Evolutionary conservation across 2,113 vertebrate species (phyloP).

Genomic region (Phasianus colchicus): DNA sequence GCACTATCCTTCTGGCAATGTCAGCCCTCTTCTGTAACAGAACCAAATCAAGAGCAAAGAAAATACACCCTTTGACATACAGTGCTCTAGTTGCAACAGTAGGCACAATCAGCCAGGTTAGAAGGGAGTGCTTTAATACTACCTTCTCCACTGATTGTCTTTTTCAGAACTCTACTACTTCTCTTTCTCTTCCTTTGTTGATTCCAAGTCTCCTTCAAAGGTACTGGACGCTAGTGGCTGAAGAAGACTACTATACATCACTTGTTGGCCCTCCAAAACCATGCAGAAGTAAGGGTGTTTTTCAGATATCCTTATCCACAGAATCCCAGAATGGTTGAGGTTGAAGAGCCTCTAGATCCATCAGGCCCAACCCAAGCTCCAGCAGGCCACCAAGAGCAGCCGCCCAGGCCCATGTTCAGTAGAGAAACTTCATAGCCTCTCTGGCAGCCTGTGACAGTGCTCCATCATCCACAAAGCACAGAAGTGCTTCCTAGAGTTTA

Average conservation of each 20-base stretch:
- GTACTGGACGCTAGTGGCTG: background rate
- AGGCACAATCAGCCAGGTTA: background rate
- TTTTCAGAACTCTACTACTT: background rate
- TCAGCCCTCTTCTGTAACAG: background rate
- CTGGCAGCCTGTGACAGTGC: background rate
- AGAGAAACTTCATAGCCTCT: background rate
- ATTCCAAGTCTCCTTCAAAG: background rate
- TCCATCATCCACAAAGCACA: background rate
- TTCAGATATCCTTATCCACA: background rate
- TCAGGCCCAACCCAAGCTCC: background rate
- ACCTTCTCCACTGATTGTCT: background rate
- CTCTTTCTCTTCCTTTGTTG: background rate
- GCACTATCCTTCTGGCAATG: background rate
- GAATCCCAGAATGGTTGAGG: background rate
- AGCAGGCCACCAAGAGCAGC: background rate
- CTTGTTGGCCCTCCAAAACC: background rate
- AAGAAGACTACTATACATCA: background rate
- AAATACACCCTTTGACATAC: background rate
- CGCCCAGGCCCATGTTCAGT: background rate
- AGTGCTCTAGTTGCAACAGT: background rate
- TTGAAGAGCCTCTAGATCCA: background rate
- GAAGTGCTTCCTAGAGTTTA: background rate
- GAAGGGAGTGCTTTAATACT: background rate
- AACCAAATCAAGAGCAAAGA: background rate
- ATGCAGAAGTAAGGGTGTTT: background rate